phyloP scores from a whole-genome alignment of 2,888 invertebrate species.

The Mythimna lalbum region DNA sequence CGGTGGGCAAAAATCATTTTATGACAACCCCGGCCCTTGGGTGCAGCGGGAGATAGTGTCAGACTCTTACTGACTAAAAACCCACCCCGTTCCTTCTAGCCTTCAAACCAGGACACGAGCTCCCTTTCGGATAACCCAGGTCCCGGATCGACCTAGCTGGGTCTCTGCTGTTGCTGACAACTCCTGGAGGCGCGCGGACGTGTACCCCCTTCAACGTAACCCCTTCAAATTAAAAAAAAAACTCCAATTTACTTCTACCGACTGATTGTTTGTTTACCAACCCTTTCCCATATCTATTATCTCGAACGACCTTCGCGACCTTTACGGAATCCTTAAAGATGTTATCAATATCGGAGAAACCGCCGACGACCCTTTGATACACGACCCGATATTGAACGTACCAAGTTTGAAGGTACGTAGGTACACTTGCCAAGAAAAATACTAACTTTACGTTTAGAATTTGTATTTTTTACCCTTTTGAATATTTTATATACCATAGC shows the following conservation, averaged over 20 bases:
- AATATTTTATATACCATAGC: too few species aligned
- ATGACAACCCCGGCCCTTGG: too few species aligned
- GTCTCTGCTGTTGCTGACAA: too few species aligned
- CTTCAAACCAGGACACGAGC: too few species aligned
- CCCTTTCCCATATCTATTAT: conserved; percentile 30
- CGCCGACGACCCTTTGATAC: conserved; percentile 45
- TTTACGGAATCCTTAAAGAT: conserved; percentile 35
- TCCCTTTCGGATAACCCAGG: too few species aligned
- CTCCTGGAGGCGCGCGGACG: too few species aligned
- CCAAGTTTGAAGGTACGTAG: conserved; percentile 23
- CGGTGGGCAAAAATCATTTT: too few species aligned
- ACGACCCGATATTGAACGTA: conserved; percentile 19
- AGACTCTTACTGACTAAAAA: too few species aligned
- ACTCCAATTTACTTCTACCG: conserved; percentile 1
- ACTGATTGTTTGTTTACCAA: conserved; percentile 10
- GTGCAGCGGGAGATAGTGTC: too few species aligned
- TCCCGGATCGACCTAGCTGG: too few species aligned
- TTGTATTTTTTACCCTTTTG: not conserved
- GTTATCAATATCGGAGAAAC: conserved; percentile 44
- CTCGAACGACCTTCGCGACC: conserved; percentile 18
- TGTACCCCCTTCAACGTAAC: too few species aligned
- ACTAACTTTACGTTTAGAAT: conserved; percentile 33
- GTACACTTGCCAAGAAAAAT: conserved; percentile 34
- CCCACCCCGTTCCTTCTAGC: too few species aligned
- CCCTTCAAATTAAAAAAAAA: conserved; percentile 1